A percentile compares a stretch with the other conserved stretches of the same genome.
These are phyloP conservation scores for Muscicapa striata DNA, from an alignment of 2,797 vertebrate genomes.

Conservation along the genomic window DNA sequence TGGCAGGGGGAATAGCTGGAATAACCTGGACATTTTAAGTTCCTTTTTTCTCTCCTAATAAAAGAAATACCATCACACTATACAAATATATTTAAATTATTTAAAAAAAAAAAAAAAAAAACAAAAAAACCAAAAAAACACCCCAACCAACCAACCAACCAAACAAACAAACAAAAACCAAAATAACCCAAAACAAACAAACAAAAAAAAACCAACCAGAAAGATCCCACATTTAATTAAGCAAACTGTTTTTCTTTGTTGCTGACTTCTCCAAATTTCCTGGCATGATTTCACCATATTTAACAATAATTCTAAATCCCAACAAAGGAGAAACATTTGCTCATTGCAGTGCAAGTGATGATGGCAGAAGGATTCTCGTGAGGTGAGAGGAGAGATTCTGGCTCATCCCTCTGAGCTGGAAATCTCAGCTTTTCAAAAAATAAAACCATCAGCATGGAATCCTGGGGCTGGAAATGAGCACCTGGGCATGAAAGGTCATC, in stretches of 20 bases:
- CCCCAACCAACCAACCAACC: too few species aligned
- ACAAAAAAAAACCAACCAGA: not conserved
- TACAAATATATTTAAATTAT: not conserved
- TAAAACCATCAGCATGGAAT: not conserved
- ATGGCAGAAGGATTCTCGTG: not conserved
- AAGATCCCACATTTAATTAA: not conserved
- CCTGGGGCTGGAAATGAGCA: not conserved
- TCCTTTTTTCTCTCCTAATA: not conserved
- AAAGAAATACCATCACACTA: not conserved
- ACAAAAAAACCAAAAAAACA: too few species aligned
- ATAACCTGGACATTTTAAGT: not conserved
- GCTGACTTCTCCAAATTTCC: not conserved
- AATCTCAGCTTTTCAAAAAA: not conserved
- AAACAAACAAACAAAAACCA: too few species aligned
- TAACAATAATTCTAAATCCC: not conserved
- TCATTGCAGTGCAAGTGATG: not conserved
- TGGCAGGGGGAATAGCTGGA: not conserved
- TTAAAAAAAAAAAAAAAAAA: not conserved
- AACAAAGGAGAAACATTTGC: not conserved
- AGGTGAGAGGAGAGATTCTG: not conserved
- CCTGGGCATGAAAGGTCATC: not conserved
- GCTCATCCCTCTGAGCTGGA: too few species aligned
- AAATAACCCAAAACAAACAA: not conserved
- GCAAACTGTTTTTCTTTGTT: not conserved
- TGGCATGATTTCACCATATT: not conserved